Conservation (phyloP, 2,113 vertebrate species). For the Salvator merianae region DNA sequence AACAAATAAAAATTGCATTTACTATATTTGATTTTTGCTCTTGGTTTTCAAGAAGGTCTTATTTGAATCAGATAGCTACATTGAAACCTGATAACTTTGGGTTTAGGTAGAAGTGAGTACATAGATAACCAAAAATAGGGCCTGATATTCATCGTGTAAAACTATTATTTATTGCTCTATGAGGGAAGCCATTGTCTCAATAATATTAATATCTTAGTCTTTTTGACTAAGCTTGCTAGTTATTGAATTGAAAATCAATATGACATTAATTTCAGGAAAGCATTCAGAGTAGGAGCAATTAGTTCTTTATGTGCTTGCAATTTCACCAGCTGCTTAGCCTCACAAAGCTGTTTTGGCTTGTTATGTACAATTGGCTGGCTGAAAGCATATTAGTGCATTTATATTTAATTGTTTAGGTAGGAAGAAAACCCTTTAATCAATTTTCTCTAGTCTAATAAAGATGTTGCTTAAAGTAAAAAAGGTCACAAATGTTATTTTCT, state of each 20-base stretch:
- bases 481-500: not conserved
- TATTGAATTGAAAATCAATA: slow-evolving; percentile 22
- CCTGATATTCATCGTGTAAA: not conserved
- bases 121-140: not conserved
- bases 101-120: not conserved
- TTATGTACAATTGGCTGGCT: not conserved
- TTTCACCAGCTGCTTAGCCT: not conserved
- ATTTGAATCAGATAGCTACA: not conserved
- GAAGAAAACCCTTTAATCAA: not conserved
- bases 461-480: not conserved
- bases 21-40: not conserved
- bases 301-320: slow-evolving; percentile 2
- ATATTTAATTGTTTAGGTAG: too few relatives aligned
- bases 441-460: not conserved
- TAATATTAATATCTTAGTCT: not conserved
- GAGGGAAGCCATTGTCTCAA: not conserved
- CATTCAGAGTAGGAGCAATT: not conserved
- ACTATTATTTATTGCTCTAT: not conserved
- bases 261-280: not conserved
- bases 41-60: not conserved
- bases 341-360: too few relatives aligned
- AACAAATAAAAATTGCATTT: not conserved
- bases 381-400: not conserved
- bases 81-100: not conserved
- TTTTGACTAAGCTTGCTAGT: not conserved